Base-by-base conservation (phyloP, 2,797 vertebrate species). In the Iguana delicatissima region DNA sequence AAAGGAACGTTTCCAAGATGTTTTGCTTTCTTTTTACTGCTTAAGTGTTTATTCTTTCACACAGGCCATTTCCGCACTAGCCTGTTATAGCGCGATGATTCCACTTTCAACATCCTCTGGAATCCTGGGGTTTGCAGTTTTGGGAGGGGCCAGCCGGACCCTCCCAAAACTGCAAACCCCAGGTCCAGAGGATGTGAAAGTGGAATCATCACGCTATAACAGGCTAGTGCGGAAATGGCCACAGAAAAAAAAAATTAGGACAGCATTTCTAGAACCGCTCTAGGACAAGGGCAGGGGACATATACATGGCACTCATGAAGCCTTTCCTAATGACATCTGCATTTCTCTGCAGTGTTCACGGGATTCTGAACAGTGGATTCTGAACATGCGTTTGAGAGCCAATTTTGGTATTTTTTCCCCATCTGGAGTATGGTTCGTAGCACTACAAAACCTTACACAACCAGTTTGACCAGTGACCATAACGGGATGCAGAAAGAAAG, bases 391-490 rank as follows among this genome's bases (percentile, higher is more conserved):
- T 80, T 52, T 38, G 24, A 14, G 9, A 32, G 35, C 29, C 59
- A 10, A 81, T 62, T 76, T 64, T 76, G 22, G 76, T 83, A 83
- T 76, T 26, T 14, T 69, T 13, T 69, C 8, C 12, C 35, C 55
- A n/a, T 14, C 32, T 18, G 55, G 8, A 8, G 24, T 64, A 74
- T 32, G 82, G 59, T 46, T 76, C 35, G 50, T 8, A 83, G 14
- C 46, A 3, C 42, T 87, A 42, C 46, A 62, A 64, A 67, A 32
- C 18, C 42, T 35, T 80, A 69, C 52, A 76, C 64, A 80, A 74
- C 38, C 52, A 52, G 38, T 42, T 82, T 90, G 72, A 74, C 85
- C 67, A 81, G 69, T 81, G 77, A 74, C 38, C 85, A 50, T 18
- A 35, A 12, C 18, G 52, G 64, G 64, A 69, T 8, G 35, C 57